These are phyloP conservation scores for Lipotes vexillifer DNA, from an alignment of 2,113 vertebrate species.

Conservation along the genomic window DNA sequence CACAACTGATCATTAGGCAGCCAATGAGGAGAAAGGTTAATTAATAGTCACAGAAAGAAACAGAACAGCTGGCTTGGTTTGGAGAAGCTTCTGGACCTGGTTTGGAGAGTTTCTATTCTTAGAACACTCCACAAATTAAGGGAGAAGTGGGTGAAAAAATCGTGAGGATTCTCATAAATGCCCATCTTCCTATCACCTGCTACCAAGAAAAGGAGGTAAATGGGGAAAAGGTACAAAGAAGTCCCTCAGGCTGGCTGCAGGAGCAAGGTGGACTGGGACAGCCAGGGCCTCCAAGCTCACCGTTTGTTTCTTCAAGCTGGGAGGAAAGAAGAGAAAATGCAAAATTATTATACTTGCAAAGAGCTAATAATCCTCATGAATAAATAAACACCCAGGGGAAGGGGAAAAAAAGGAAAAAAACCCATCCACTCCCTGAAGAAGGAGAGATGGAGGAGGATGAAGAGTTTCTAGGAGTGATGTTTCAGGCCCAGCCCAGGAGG, in stretches of 20 bases:
- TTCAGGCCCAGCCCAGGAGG: no score
- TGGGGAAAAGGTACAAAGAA: not conserved
- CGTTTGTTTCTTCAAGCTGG: not conserved
- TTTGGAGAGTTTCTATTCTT: not conserved
- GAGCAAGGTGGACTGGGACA: not conserved
- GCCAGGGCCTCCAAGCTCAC: not conserved
- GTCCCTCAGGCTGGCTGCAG: no score
- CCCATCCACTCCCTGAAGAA: not conserved
- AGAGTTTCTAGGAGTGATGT: accelerated
- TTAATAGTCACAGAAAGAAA: not conserved
- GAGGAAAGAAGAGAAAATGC: not conserved
- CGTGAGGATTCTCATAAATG: not conserved
- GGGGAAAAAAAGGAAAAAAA: not conserved
- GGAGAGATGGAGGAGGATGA: not conserved
- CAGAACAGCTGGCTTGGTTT: not conserved
- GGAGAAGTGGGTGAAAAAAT: not conserved
- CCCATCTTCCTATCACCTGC: not conserved
- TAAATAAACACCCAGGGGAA: not conserved
- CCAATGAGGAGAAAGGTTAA: not conserved
- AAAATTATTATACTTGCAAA: not conserved
- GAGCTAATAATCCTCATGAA: not conserved
- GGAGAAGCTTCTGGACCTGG: not conserved
- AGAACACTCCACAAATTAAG: not conserved
- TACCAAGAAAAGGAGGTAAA: not conserved
- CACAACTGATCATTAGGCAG: no score